Evolutionary conservation across 2,888 invertebrate species (phyloP), one percentile per base, ranked within the genome.

Genomic region (Notodonta ziczac): DNA sequence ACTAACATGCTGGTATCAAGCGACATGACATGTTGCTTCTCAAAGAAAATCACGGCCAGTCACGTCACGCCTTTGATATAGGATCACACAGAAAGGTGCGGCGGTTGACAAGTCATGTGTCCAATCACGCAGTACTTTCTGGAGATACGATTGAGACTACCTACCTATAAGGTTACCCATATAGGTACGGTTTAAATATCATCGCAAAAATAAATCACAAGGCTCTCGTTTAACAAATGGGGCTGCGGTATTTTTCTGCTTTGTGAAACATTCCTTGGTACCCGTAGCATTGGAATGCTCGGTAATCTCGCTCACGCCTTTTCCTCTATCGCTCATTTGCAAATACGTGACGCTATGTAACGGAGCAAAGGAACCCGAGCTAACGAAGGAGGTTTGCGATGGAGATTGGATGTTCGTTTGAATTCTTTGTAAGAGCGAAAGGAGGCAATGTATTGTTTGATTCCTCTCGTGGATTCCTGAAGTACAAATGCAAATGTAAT

Each of bases 181-280:
- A 8, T 40, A 6, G 9, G 40, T 40, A 40, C 40, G 40, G 40
- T 24, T 50, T 6, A 50, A 50, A 6, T 16, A 9, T 50, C 50
- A 8, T 14, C n/a, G 50, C 16, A 14, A 50, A 50, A 50, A 50
- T 50, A 50, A 50, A 16, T 50, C 50, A 24, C 12, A 67, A 69
- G 67, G 71, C 76, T 81, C 75, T 80, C 70, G 75, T 77, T 72
- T 78, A 72, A 81, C 82, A 84, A 84, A 84, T 80, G 67, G 70
- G 72, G 84, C 74, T 76, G 72, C 67, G 80, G 80, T 78, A 82
- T 84, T 81, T 82, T 83, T 82, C 77, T 80, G 78, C 81, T 83
- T 82, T 80, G 82, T 78, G 60, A 77, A 72, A 74, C 74, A 74
- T 74, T 78, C 71, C 71, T 64, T 35, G 60, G 62, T 56, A 44